Base-by-base conservation (phyloP, 2,888 invertebrate species). In the Steinernema carpocapsae region DNA sequence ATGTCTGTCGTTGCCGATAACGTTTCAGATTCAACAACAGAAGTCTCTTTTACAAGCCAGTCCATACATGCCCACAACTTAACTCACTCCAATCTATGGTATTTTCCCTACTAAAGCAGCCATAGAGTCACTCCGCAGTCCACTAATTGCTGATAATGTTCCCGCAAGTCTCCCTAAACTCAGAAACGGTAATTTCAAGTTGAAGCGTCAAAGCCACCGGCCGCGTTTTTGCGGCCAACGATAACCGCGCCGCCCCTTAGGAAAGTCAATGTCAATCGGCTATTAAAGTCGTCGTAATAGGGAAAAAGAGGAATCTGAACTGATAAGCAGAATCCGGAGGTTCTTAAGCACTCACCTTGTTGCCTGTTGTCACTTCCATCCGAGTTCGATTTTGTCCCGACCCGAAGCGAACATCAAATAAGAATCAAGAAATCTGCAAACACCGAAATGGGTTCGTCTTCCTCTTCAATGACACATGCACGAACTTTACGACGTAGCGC, bases 401-500 rank as follows among this genome's bases (percentile, higher is more conserved):
- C n/a, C n/a, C n/a, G n/a, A n/a, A n/a, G n/a, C n/a, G n/a, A n/a
- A n/a, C n/a, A n/a, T n/a, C n/a, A 10, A 19, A 19, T 12, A 26
- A 19, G 24, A 56, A 24, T 6, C 56, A 56, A 24, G 51, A 6
- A 56, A 10, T 56, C 56, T 56, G 56, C 56, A 56, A 56, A 56
- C 56, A 56, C n/a, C 24, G 26, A 22, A 14, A 12, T 43, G 43
- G 43, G 43, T 43, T 43, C 43, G 43, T 43, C 51, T 51, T 56
- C 56, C 22, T 48, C 48, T 48, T 48, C 22, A 56, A 56, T 56
- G 56, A 56, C 56, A 56, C 56, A 56, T 56, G 3, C 56, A 17
- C 56, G 56, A 56, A 56, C 56, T 56, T 56, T 56, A 56, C 24
- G 56, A 26, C 56, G 43, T 14, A 43, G 14, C 43, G 56, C 56